Evolutionary conservation across 2,888 invertebrate genomes (phyloP).

Genomic region (Diplazon laetatorius): DNA sequence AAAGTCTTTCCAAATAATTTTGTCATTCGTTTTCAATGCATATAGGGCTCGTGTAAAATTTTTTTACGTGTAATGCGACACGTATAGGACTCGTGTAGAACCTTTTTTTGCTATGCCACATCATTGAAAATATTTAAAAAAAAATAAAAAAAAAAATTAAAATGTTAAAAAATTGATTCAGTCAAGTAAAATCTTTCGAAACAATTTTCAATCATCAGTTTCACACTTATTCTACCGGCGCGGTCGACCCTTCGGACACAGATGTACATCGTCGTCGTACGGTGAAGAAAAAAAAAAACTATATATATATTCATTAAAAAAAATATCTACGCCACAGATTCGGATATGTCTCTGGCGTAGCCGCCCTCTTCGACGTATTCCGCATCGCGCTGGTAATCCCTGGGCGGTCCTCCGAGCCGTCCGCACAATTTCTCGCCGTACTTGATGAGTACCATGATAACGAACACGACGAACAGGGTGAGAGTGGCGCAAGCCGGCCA

Average conservation of each 20-base stretch:
- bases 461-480: slow-evolving; percentile 88
- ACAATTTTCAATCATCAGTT: not conserved
- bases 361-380: slow-evolving; percentile 83
- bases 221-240: not conserved
- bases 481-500: slow-evolving; percentile 91
- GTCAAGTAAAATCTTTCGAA: not conserved
- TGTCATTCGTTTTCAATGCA: not conserved
- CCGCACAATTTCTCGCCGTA: slow-evolving; percentile 89
- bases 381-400: slow-evolving; percentile 84
- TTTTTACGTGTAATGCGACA: too few species aligned
- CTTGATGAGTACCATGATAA: slow-evolving; percentile 90
- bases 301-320: too few species aligned
- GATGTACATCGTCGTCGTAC: too few species aligned
- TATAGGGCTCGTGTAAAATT: too few species aligned
- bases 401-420: slow-evolving; percentile 87
- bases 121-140: too few species aligned
- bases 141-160: too few species aligned
- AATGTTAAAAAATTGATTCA: not conserved
- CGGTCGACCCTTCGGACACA: too few species aligned
- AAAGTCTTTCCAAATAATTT: not conserved
- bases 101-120: too few species aligned
- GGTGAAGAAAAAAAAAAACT: too few species aligned
- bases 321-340: slow-evolving; percentile 75
- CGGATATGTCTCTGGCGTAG: slow-evolving; percentile 82
- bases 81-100: too few species aligned